Base-by-base conservation (phyloP, 2,888 invertebrate species). In the Isoperla grammatica region DNA sequence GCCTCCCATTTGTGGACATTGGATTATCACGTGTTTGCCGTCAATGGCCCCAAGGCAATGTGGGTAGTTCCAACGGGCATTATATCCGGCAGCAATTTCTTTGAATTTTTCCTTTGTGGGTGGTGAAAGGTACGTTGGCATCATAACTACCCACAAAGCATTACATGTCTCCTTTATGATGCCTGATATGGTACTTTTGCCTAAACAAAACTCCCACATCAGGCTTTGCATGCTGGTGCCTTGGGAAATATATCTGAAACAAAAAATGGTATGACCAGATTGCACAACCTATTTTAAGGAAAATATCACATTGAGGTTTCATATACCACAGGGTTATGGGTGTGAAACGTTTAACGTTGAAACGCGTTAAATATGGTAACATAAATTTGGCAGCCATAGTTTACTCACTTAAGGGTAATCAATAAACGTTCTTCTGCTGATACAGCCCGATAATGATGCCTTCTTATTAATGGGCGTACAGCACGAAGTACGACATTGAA, bases 1-100 rank as follows among this genome's bases (percentile, higher is more conserved):
- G 12, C 49, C 49, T 12, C 29, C 15, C 15, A 29, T 23, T 54
- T 63, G 61, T 46, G 67, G 67, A 39, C 29, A 22, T 15, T 29
- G 49, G 29, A 49, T 49, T 9, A n/a, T 35, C n/a, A 56, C 13
- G 42, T 56, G 42, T 35, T 56, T 56, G 3, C 56, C 56, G 29
- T 42, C 56, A 2, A 40, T 29, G 5, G 56, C 56, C 15, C 42
- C 42, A 2, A 56, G 17, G 11, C 56, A 56, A 42, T 56, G 40
- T 13, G 56, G 56, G 8, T 42, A 11, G 15, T 56, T 29, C 17
- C 43, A 29, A 17, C 13, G 2, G 20, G 15, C 17, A 17, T 42
- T 15, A 19, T 42, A 20, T 13, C 29, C 43, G 17, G 20, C 43
- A n/a, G 56, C 42, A 20, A 56, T 56, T 9, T 12, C n/a, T 29